phyloP scores from a whole-genome alignment of 1,140 invertebrate genomes.

The Melitaea cinxia region DNA sequence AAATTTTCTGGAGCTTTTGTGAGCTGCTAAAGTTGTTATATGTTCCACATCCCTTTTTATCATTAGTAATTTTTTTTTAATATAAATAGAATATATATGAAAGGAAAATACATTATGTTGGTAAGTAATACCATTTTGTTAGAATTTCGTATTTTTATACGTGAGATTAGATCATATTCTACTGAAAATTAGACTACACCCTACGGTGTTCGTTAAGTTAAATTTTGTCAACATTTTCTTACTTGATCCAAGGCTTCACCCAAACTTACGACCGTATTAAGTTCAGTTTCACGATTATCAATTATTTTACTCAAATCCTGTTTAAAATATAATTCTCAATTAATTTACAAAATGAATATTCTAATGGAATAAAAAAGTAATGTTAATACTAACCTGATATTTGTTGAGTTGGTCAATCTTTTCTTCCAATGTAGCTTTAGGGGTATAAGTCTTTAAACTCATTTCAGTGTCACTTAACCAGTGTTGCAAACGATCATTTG shows the following conservation, averaged over 20 bases:
- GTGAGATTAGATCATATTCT: slow-evolving; percentile 68
- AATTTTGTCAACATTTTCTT: slow-evolving; percentile 80
- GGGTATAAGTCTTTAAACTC: slow-evolving; percentile 92
- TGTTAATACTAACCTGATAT: slow-evolving; percentile 88
- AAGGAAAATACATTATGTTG: slow-evolving; percentile 11
- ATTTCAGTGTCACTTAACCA: slow-evolving; percentile 95
- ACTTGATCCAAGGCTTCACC: slow-evolving; percentile 93
- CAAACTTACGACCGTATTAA: slow-evolving; percentile 88
- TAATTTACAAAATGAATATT: slow-evolving; percentile 13
- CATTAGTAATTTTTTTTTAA: slow-evolving; percentile 26
- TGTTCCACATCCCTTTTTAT: slow-evolving; percentile 4
- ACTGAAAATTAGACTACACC: slow-evolving; percentile 76
- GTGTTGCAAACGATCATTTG: slow-evolving; percentile 89
- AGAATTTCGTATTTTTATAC: slow-evolving; percentile 12
- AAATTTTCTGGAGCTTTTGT: background rate
- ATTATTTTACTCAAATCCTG: slow-evolving; percentile 90
- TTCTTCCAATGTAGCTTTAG: slow-evolving; percentile 93
- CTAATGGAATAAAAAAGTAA: background rate
- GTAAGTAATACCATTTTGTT: slow-evolving; percentile 22
- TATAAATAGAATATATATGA: slow-evolving; percentile 14
- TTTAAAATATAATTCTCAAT: slow-evolving; percentile 67
- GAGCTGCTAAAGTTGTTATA: background rate
- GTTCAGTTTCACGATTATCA: slow-evolving; percentile 86
- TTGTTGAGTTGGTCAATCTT: slow-evolving; percentile 94
- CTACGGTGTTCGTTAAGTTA: slow-evolving; percentile 60